Percentiles rank a stretch among this genome's conserved stretches.
Evolutionary conservation across 1,140 invertebrate genomes (phyloP).

Genomic region (Phymastichus coffea): DNA sequence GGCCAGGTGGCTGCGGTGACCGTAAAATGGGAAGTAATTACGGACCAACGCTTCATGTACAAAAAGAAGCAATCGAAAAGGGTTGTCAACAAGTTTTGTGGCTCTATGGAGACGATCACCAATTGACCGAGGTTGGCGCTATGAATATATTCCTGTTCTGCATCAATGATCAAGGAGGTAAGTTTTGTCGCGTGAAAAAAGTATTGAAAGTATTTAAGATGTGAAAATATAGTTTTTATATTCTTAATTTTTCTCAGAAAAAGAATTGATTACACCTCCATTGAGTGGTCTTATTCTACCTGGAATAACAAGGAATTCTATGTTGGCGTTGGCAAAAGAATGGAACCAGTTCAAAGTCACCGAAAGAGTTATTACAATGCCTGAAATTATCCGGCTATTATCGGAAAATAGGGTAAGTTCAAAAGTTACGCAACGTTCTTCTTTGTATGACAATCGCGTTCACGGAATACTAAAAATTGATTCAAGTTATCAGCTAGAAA

Average conservation of each 20-base stretch:
- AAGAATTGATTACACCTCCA: constrained; percentile 91
- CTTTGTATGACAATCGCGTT: too few relatives aligned
- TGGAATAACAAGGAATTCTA: constrained; percentile 86
- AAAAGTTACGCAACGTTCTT: not conserved
- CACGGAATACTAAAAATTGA: too few relatives aligned
- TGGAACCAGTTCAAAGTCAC: constrained; percentile 88
- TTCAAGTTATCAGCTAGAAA: too few relatives aligned
- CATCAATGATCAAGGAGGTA: constrained; percentile 89
- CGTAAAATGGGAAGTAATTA: constrained; percentile 96
- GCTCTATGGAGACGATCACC: constrained; percentile 92
- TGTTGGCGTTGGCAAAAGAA: constrained; percentile 76
- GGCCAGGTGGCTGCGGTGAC: constrained; percentile 94
- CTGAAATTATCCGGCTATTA: constrained; percentile 71
- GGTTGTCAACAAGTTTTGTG: constrained; percentile 96
- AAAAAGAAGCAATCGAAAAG: constrained; percentile 73
- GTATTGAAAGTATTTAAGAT: too few relatives aligned
- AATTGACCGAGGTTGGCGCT: constrained; percentile 96
- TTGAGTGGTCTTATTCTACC: constrained; percentile 90
- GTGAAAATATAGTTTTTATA: not conserved
- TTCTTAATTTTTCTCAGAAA: constrained; percentile 62
- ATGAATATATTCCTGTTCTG: constrained; percentile 97
- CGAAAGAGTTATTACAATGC: constrained; percentile 87
- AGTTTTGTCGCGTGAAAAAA: too few relatives aligned
- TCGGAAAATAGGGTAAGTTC: constrained; percentile 81
- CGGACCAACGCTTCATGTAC: constrained; percentile 81